phyloP scores from a whole-genome alignment of 1,140 invertebrate species.

The Drosophila miranda region DNA sequence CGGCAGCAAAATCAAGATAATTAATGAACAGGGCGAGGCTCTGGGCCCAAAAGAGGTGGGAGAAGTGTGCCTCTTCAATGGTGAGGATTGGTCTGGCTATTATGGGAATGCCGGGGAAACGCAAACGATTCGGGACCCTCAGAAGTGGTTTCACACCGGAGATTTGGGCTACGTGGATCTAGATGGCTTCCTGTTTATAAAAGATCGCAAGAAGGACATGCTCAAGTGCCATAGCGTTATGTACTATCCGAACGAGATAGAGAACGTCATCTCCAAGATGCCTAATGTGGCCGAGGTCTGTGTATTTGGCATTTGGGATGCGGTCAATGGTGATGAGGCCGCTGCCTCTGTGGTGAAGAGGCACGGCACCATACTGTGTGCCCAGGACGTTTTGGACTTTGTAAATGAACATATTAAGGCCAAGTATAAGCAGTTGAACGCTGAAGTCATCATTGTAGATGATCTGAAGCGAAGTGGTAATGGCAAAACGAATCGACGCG shows the following conservation, averaged over 20 bases:
- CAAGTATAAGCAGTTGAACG: constrained; percentile 15
- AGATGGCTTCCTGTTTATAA: constrained; percentile 83
- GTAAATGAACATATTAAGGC: not conserved
- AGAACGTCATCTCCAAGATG: constrained; percentile 49
- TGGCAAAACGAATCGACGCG: constrained; percentile 29
- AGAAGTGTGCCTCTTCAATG: constrained; percentile 1
- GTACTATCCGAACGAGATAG: constrained; percentile 70
- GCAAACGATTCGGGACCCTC: constrained; percentile 15
- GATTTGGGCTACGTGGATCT: constrained; percentile 86
- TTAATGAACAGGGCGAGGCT: too few relatives aligned
- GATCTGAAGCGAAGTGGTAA: constrained; percentile 19
- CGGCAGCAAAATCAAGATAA: constrained; percentile 72
- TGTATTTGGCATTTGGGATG: constrained; percentile 60
- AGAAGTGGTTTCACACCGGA: constrained; percentile 87
- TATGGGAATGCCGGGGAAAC: constrained; percentile 46
- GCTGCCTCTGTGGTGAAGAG: constrained; percentile 55
- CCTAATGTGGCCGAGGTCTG: constrained; percentile 58
- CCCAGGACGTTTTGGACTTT: constrained; percentile 25
- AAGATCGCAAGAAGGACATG: constrained; percentile 86
- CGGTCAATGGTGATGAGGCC: constrained; percentile 46
- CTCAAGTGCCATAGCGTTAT: constrained; percentile 78
- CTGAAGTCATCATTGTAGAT: constrained; percentile 20
- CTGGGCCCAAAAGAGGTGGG: too few relatives aligned
- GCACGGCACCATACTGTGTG: not conserved
- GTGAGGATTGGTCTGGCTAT: constrained; percentile 63